A percentile compares a stretch with the other conserved stretches of the same genome.
phyloP scores from a whole-genome alignment of 2,888 invertebrate species.

The Zele albiditarsus region DNA sequence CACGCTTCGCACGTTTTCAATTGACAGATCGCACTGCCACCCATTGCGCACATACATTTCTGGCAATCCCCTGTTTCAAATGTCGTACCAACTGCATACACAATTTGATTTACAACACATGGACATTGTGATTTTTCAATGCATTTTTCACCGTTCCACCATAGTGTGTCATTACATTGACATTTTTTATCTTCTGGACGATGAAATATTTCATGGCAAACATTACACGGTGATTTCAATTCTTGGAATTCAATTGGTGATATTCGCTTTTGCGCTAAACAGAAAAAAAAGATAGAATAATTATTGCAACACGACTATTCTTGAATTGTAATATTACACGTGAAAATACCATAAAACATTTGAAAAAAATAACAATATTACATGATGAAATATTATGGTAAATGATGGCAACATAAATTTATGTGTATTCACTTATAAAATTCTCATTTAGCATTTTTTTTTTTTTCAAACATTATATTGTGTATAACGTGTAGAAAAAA shows the following conservation, averaged over 20 bases:
- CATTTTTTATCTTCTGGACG: conserved; percentile 72
- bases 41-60: conserved; percentile 85
- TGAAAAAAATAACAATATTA: too few species aligned
- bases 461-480: too few species aligned
- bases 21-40: conserved; percentile 82
- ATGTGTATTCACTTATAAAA: too few species aligned
- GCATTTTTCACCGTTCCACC: conserved; percentile 85
- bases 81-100: conserved; percentile 81
- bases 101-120: conserved; percentile 81
- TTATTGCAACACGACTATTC: neutral
- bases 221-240: conserved; percentile 67
- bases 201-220: conserved; percentile 76
- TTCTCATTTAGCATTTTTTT: too few species aligned
- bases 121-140: conserved; percentile 84
- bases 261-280: conserved; percentile 29
- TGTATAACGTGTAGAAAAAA: too few species aligned
- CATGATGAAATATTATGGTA: too few species aligned
- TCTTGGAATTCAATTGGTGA: conserved; percentile 1
- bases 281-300: conserved; percentile 5
- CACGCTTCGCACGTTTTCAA: conserved; percentile 82
- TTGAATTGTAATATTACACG: too few species aligned
- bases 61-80: conserved; percentile 84
- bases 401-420: too few species aligned
- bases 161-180: conserved; percentile 75
- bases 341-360: too few species aligned